Base-by-base conservation (phyloP, 2,888 invertebrate species). In the Melanargia galathea region DNA sequence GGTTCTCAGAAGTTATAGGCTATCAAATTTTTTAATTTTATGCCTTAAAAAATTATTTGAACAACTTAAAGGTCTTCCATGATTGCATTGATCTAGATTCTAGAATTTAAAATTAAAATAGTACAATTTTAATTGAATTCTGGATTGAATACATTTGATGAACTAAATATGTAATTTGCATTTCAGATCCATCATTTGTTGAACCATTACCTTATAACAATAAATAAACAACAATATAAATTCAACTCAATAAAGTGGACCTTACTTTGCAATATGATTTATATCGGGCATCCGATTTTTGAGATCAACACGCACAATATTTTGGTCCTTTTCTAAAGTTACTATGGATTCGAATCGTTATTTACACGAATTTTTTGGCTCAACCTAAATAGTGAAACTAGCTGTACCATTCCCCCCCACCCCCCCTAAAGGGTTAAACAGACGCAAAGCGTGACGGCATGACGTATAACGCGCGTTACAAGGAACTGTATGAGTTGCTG, bases 291-390 rank as follows among this genome's bases (percentile, higher is more conserved):
- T 84, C 60, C 33, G 65, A 63, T 60, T 62, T 58, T 46, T 60
- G 87, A 89, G 88, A 88, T 88, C 87, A 87, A 81, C 79, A 82
- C 80, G 80, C 80, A 62, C 80, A 77, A 81, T 81, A 83, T 87
- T 86, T 89, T 89, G 88, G 87, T 88, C 90, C 89, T 81, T 82
- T 79, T 77, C 62, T 75, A 52, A n/a, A 75, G 71, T 73, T 78
- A 82, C 80, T 78, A 79, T 78, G 81, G 79, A 86, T 86, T 87
- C 83, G 76, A 82, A 68, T 76, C 75, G 73, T 75, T 51, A 58
- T 86, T 86, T 84, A 86, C 83, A 84, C 82, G 79, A 75, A 82
- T 86, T 90, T 84, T 88, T 90, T 89, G 90, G 88, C 89, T 89
- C 87, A 79, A 84, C 81, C 81, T 80, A 46, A 72, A 75, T 81